Conservation (phyloP, 2,113 vertebrate species). For the Pterophyllum scalare region DNA sequence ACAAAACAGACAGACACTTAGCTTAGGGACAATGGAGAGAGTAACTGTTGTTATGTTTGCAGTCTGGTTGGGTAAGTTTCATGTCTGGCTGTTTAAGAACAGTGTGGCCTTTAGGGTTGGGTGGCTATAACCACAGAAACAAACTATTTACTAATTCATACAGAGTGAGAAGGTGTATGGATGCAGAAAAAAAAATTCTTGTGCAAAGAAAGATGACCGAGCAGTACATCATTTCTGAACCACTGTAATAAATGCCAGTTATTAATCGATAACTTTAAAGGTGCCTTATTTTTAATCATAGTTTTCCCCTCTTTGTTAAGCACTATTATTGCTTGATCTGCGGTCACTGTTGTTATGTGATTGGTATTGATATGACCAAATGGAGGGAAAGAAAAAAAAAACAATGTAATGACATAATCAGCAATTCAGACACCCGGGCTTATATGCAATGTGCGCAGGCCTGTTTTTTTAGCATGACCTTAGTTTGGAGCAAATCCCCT, state of each 20-base stretch:
- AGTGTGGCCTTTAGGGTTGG: neutral
- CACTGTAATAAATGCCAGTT: neutral
- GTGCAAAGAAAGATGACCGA: neutral
- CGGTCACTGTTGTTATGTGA: slow-evolving; percentile 7
- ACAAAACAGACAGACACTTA: slow-evolving; percentile 44
- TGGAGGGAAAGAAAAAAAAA: slow-evolving; percentile 12
- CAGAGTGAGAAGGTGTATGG: neutral
- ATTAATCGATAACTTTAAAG: neutral
- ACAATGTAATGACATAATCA: slow-evolving; percentile 21
- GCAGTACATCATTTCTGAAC: neutral
- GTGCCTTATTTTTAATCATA: neutral
- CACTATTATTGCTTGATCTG: neutral
- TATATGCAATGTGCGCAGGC: slow-evolving; percentile 8
- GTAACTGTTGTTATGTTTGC: slow-evolving; percentile 27
- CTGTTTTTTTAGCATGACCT: slow-evolving; percentile 26
- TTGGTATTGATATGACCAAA: slow-evolving; percentile 29
- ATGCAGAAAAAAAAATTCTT: neutral
- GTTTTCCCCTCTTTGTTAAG: neutral
- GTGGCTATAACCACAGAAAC: neutral
- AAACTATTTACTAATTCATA: slow-evolving; percentile 14
- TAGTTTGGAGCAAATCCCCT: slow-evolving; percentile 45
- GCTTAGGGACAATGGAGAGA: slow-evolving; percentile 20
- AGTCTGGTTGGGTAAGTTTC: slow-evolving; percentile 35
- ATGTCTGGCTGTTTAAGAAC: slow-evolving; percentile 12
- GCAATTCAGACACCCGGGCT: slow-evolving; percentile 30